Evolutionary conservation across 2,113 vertebrate species (phyloP), one percentile per base, ranked within the genome.

Genomic region (Alligator sinensis): DNA sequence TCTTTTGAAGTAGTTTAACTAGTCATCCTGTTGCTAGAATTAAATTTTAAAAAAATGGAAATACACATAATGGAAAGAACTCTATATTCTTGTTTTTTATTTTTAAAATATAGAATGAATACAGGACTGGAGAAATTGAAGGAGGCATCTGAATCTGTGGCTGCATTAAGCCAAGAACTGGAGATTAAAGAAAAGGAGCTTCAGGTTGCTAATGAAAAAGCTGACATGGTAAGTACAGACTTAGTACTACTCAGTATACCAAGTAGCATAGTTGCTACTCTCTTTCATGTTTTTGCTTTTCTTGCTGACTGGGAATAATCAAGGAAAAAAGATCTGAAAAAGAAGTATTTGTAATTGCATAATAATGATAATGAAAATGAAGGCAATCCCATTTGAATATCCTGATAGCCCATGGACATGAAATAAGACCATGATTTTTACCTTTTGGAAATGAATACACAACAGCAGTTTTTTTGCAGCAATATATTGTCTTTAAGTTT

Each of bases 141-240:
- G 96, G 99, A 99, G 96, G 99, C 99, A 11, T 99, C 99, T 1
- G 98, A 99, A 80, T 99, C 99, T 2, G 98, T 99, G 6, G 98
- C 98, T 89, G 98, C 97, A 57, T 97, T 99, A 77, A 99, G 98
- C 96, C 99, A 97, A 95, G 99, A 99, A 93, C 94, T 99, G 90
- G 99, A 99, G 96, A 95, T 98, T 77, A 99, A 99, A 94, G 99
- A 99, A 89, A 99, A 99, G 91, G 99, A 99, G 64, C 98, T 99
- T 6, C 98, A 99, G 88, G 97, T 99, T 82, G 99, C 99, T 75
- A 99, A 99, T 79, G 98, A 98, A 68, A 99, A 99, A 97, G 99
- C 99, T 15, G 99, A 99, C 88, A 98, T 94, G 98, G 99, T 99
- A 93, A 47, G 97, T 96, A 66, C 11, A 60, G 3, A 0, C 15